Conservation (phyloP, 1,140 invertebrate species). For the Hyphantria cunea region DNA sequence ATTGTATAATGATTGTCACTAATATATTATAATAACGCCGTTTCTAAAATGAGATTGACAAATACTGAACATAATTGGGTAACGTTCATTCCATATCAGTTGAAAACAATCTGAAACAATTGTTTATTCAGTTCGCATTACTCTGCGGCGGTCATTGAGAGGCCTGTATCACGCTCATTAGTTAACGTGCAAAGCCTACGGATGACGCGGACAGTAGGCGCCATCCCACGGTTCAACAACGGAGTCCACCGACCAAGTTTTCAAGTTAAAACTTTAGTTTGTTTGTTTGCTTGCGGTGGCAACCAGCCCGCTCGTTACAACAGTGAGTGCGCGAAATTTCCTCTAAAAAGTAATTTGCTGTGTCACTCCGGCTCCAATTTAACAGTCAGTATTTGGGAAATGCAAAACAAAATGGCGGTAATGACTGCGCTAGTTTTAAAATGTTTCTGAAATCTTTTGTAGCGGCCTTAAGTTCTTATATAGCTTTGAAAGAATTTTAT, state of each 20-base stretch:
- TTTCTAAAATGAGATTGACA: too few species aligned
- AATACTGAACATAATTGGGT: too few species aligned
- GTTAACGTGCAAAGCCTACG: not conserved
- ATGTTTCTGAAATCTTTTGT: constrained; percentile 22
- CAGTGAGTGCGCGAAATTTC: constrained; percentile 44
- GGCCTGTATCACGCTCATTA: constrained; percentile 7
- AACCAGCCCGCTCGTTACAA: constrained; percentile 49
- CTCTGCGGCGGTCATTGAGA: not conserved
- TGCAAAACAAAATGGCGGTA: constrained; percentile 68
- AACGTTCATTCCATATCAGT: not conserved
- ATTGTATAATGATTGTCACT: too few species aligned
- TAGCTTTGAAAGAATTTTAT: not conserved
- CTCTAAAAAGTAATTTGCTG: constrained; percentile 64
- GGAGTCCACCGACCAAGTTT: constrained; percentile 46
- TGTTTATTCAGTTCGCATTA: not conserved
- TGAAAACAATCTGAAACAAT: not conserved
- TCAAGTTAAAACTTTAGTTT: constrained; percentile 63
- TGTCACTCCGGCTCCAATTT: constrained; percentile 58
- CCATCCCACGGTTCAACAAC: constrained; percentile 10
- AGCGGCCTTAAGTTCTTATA: too few species aligned
- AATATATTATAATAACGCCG: too few species aligned
- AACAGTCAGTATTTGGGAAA: constrained; percentile 59
- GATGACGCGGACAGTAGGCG: constrained; percentile 1
- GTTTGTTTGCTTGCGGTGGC: constrained; percentile 56
- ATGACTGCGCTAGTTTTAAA: constrained; percentile 64